Evolutionary conservation across 2,797 vertebrate genomes (phyloP), one percentile per base, ranked within the genome.

Genomic region (Coregonus suidteri): DNA sequence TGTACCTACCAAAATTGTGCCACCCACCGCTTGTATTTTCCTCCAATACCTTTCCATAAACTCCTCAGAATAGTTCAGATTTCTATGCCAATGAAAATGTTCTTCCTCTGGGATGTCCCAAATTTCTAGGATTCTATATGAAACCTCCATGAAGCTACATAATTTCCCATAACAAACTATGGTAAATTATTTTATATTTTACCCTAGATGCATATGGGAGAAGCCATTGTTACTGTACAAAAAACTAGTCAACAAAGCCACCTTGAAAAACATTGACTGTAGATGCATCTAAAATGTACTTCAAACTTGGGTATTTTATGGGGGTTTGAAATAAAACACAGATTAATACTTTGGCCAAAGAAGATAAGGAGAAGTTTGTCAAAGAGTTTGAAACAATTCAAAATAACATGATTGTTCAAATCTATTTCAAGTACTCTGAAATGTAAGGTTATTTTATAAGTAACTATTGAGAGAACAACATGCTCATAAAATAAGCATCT

Each of bases 101-200:
- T 14, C 25, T 4, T 67, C 31, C 47, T 71, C 70, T 6, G n/a
- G 41, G 2, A 53, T 52, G 70, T 71, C 6, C 35, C 9, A 20
- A 15, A 30, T 70, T 52, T 16, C 69, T 52, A 20, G 69, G 20
- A 71, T 71, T 51, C 47, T 20, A 41, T 51, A 71, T 71, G 47
- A 53, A 71, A 1, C 41, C 20, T 70, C 16, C 31, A 56, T 34
- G 31, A 34, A 35, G 14, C 31, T 31, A 14, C 1, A 67, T 2
- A 2, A 2, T 3, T n/a, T 73, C 30, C 30, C 53, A 56, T 16
- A 35, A 35, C 56, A 59, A 59, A 59, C 6, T 7, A 18, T 9
- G 56, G 18, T 18, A 34, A 7, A 54, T 34, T 16, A 3, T 18
- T 56, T 15, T 37, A 73, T 73, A 15, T 72, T 72, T 31, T 53